Percentiles rank a stretch among this genome's conserved stretches.
phyloP scores from a whole-genome alignment of 92 coral and sea anemone species.

The Diadumene lineata region DNA sequence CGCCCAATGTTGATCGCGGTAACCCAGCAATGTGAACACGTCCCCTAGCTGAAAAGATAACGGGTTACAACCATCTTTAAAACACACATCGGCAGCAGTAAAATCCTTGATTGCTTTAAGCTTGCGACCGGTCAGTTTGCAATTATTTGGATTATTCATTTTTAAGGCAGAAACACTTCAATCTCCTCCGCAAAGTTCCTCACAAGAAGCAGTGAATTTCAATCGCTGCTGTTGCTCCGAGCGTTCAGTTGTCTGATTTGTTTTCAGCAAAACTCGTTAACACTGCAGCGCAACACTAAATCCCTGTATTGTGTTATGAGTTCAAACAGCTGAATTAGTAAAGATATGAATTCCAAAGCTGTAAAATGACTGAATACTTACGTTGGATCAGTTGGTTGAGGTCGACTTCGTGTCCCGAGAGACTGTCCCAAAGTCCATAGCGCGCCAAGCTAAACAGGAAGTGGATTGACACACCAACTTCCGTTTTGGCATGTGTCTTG shows the following conservation, averaged over 20 bases:
- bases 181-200: constrained; percentile 6
- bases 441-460: constrained; percentile 25
- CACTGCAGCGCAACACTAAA: constrained; percentile 4
- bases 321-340: constrained; percentile 14
- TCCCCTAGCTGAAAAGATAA: constrained; percentile 87
- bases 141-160: constrained; percentile 32
- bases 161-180: constrained; percentile 6
- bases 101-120: constrained; percentile 82
- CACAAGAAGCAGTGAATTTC: not conserved
- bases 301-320: not conserved
- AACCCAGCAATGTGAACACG: constrained; percentile 72
- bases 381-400: not conserved
- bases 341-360: constrained; percentile 11
- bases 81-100: constrained; percentile 83
- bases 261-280: constrained; percentile 1
- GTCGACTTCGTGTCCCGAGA: constrained; percentile 1
- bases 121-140: constrained; percentile 44
- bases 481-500: constrained; percentile 2
- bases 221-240: not conserved
- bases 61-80: constrained; percentile 84
- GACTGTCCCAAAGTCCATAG: constrained; percentile 34
- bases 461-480: constrained; percentile 32
- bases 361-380: constrained; percentile 18
- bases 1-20: constrained; percentile 79
- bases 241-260: constrained; percentile 2